Conservation (phyloP, 2,113 vertebrate genomes). For the Hystrix brachyura region DNA sequence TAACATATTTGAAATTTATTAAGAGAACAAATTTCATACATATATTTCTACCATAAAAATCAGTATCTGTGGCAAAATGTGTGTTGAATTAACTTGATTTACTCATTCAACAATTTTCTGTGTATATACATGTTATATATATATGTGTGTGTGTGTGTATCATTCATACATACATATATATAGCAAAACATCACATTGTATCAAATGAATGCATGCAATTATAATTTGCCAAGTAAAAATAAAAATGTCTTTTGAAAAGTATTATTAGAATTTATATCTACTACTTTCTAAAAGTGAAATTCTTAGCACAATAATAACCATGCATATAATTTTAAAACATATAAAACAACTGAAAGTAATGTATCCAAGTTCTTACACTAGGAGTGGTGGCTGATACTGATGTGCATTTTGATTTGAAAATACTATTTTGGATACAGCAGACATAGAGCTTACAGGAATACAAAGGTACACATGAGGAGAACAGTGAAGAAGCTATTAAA, state of each 20-base stretch:
- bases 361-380: neutral
- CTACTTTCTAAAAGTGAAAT: slow-evolving; percentile 23
- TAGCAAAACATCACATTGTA: neutral
- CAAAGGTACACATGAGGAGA: neutral
- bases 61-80: neutral
- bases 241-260: neutral
- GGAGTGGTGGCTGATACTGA: neutral
- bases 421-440: neutral
- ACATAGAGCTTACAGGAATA: neutral
- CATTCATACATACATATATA: neutral
- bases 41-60: neutral
- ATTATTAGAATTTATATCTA: neutral
- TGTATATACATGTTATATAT: neutral
- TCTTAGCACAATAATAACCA: neutral
- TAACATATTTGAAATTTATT: neutral
- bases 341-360: neutral
- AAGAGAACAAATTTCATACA: neutral
- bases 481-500: neutral
- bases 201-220: neutral
- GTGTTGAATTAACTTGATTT: neutral
- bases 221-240: neutral
- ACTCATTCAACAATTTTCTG: neutral
- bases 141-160: too few species aligned
- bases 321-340: neutral
- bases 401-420: neutral